Evolutionary conservation across 2,113 vertebrate genomes (phyloP).

Genomic region (Tauraco erythrolophus): DNA sequence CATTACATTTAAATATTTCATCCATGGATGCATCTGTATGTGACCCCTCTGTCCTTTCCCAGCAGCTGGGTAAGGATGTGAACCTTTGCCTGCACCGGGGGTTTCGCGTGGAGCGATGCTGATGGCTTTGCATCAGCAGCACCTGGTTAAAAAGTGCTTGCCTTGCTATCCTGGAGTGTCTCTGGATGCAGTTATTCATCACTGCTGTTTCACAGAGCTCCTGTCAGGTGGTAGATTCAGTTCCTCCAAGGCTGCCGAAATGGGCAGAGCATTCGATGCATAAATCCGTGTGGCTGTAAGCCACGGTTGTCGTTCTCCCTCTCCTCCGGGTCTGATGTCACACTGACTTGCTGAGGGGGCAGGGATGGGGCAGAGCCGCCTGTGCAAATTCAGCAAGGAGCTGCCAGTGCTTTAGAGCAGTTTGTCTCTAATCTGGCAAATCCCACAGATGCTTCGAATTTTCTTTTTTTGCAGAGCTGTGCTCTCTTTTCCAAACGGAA

Average conservation of each 20-base stretch:
- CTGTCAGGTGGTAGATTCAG: neutral
- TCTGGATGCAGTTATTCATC: neutral
- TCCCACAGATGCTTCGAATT: neutral
- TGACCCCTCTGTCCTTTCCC: neutral
- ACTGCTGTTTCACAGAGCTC: neutral
- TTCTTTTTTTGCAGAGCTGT: neutral
- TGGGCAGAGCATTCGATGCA: neutral
- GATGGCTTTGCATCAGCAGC: neutral
- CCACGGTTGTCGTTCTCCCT: neutral
- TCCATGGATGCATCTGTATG: neutral
- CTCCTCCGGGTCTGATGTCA: neutral
- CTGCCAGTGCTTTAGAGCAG: neutral
- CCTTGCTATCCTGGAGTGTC: neutral
- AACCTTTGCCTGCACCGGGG: neutral
- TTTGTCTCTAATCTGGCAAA: neutral
- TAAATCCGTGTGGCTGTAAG: neutral
- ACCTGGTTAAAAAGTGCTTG: neutral
- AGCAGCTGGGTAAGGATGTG: neutral
- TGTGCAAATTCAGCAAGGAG: neutral
- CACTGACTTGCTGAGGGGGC: neutral
- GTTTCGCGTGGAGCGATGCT: neutral
- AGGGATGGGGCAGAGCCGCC: neutral
- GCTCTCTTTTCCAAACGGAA: neutral
- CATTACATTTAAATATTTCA: neutral
- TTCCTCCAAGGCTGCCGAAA: neutral